Conservation (phyloP, 2,113 vertebrate genomes). For the Fulmarus glacialis region DNA sequence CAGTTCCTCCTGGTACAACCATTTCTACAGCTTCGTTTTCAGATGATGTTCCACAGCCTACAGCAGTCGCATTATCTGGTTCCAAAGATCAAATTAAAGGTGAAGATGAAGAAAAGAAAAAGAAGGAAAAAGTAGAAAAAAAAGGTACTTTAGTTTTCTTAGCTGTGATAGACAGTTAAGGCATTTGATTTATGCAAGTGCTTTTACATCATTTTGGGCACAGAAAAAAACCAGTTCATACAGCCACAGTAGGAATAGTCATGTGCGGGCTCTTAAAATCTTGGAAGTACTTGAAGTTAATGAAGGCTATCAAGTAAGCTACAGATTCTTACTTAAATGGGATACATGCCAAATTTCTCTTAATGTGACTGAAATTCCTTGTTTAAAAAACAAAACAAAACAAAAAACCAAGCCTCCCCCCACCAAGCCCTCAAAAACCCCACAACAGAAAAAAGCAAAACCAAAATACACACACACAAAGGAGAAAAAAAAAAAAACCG, state of each 20-base stretch:
- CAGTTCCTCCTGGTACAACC: slow-evolving; percentile 67
- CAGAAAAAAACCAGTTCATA: not conserved
- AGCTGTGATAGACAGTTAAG: not conserved
- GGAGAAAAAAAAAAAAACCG: not conserved
- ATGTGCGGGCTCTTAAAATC: not conserved
- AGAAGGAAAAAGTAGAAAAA: slow-evolving; percentile 87
- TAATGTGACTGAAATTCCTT: not conserved
- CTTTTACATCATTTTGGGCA: not conserved
- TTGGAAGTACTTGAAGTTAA: not conserved
- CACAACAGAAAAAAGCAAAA: not conserved
- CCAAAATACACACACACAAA: not conserved
- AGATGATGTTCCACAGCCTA: slow-evolving; percentile 29
- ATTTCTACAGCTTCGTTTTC: slow-evolving; percentile 57
- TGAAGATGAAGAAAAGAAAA: slow-evolving; percentile 83
- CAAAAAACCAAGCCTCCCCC: not conserved
- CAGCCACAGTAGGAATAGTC: not conserved
- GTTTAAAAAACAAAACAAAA: not conserved
- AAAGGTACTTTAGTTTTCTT: slow-evolving; percentile 80
- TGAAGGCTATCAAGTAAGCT: not conserved
- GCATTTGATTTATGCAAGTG: not conserved
- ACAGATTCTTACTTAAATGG: not conserved
- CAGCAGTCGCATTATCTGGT: slow-evolving; percentile 16
- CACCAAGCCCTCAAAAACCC: not conserved
- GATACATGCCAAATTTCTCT: not conserved
- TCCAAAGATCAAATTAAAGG: slow-evolving; percentile 68